Percentiles rank a stretch among this genome's conserved stretches.
Conservation (phyloP, 2,797 vertebrate genomes). For the Poliocrania exsul region DNA sequence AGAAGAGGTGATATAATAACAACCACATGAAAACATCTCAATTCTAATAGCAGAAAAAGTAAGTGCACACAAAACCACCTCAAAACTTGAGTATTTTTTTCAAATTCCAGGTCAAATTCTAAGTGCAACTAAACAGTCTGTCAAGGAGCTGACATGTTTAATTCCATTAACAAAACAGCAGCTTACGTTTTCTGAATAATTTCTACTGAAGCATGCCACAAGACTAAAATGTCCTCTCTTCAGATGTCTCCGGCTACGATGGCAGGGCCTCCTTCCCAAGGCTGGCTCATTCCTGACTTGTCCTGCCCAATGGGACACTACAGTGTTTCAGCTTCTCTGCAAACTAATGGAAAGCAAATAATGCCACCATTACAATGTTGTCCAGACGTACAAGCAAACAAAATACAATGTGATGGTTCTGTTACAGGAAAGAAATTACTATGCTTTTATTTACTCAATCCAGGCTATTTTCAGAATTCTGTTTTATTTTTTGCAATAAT, state of each 20-base stretch:
- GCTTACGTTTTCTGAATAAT: conserved; percentile 71
- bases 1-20: background rate
- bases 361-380: background rate
- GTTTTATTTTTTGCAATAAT: background rate
- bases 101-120: background rate
- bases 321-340: conserved; percentile 22
- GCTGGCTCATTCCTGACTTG: conserved; percentile 65
- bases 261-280: conserved; percentile 23
- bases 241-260: conserved; percentile 36
- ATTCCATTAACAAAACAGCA: background rate
- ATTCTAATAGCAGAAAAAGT: background rate
- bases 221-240: conserved; percentile 61
- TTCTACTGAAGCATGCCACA: conserved; percentile 58
- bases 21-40: background rate
- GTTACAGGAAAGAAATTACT: background rate
- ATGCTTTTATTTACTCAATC: background rate
- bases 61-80: background rate
- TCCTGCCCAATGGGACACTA: conserved; percentile 7
- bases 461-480: background rate
- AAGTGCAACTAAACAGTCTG: background rate
- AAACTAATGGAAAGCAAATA: conserved; percentile 38
- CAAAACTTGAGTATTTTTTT: background rate
- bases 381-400: background rate
- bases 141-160: background rate
- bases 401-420: background rate